phyloP scores from a whole-genome alignment of 2,797 vertebrate genomes.

The Acanthopagrus latus region DNA sequence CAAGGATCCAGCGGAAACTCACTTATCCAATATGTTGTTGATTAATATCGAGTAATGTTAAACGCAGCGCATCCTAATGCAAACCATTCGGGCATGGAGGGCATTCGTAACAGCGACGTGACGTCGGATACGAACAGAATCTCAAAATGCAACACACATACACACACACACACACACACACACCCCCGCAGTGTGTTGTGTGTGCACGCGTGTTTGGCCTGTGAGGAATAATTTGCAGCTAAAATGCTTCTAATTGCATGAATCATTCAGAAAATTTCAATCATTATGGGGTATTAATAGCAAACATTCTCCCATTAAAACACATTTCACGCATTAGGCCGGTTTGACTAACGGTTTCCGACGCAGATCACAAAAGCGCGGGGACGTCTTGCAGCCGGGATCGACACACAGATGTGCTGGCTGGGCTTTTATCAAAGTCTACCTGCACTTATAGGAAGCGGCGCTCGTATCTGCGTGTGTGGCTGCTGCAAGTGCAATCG shows the following conservation, averaged over 20 bases:
- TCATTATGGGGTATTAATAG: slow-evolving; percentile 74
- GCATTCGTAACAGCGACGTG: slow-evolving; percentile 51
- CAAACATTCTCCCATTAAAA: slow-evolving; percentile 70
- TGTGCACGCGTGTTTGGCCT: slow-evolving; percentile 27
- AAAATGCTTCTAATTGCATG: slow-evolving; percentile 74
- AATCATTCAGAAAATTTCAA: slow-evolving; percentile 75
- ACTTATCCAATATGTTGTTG: slow-evolving; percentile 54
- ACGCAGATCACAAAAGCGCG: slow-evolving; percentile 22
- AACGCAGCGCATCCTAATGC: slow-evolving; percentile 56
- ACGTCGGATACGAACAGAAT: slow-evolving; percentile 34
- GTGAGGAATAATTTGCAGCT: slow-evolving; percentile 72
- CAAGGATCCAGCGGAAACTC: slow-evolving; percentile 26
- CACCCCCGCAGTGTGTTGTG: slow-evolving; percentile 28
- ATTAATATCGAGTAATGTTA: slow-evolving; percentile 64
- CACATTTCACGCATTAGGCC: slow-evolving; percentile 66
- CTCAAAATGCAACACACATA: slow-evolving; percentile 28
- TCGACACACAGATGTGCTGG: slow-evolving; percentile 15
- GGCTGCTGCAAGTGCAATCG: slow-evolving; percentile 48
- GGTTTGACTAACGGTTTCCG: slow-evolving; percentile 44
- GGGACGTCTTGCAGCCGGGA: slow-evolving; percentile 25
- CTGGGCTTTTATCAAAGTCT: slow-evolving; percentile 31
- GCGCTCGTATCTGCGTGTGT: slow-evolving; percentile 12
- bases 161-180: slow-evolving; percentile 16
- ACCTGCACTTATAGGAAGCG: slow-evolving; percentile 21
- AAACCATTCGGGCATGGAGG: slow-evolving; percentile 50